Evolutionary conservation across 2,888 invertebrate genomes (phyloP).

Genomic region (Drosophila quinaria): DNA sequence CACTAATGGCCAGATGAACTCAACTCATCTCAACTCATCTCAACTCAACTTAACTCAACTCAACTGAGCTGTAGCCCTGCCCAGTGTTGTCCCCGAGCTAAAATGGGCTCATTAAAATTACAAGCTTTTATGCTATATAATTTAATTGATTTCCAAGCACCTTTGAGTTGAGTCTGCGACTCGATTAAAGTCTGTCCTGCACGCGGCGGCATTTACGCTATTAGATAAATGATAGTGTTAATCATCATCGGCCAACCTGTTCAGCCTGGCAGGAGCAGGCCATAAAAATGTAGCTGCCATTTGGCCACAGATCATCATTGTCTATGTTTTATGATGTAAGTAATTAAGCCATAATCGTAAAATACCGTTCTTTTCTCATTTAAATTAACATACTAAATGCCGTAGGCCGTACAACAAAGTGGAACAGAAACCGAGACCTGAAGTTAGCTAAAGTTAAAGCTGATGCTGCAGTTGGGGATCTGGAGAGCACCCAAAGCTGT

Average conservation of each 20-base stretch:
- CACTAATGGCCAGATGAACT: constrained; percentile 48
- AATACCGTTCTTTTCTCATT: constrained; percentile 77
- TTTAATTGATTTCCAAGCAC: constrained; percentile 76
- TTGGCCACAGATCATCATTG: constrained; percentile 44
- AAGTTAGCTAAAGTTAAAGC: background rate
- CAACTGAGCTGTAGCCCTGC: constrained; percentile 2
- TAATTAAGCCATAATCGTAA: constrained; percentile 82
- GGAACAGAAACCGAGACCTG: constrained; percentile 28
- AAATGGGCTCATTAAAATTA: constrained; percentile 48
- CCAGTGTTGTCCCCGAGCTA: constrained; percentile 9
- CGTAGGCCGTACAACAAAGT: constrained; percentile 45
- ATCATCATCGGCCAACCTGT: constrained; percentile 46
- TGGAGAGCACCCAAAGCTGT: constrained; percentile 39
- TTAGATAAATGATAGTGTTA: constrained; percentile 77
- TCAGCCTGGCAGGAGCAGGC: constrained; percentile 25
- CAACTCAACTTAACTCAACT: background rate
- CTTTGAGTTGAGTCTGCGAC: constrained; percentile 24
- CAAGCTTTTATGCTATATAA: constrained; percentile 52
- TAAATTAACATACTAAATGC: constrained; percentile 73
- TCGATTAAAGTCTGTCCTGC: constrained; percentile 7
- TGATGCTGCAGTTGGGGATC: constrained; percentile 17
- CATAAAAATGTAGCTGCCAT: constrained; percentile 49
- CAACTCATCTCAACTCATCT: constrained; percentile 1
- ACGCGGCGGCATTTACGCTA: constrained; percentile 47
- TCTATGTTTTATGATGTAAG: constrained; percentile 65